Evolutionary conservation across 2,113 vertebrate species (phyloP).

Genomic region (Antechinus flavipes): DNA sequence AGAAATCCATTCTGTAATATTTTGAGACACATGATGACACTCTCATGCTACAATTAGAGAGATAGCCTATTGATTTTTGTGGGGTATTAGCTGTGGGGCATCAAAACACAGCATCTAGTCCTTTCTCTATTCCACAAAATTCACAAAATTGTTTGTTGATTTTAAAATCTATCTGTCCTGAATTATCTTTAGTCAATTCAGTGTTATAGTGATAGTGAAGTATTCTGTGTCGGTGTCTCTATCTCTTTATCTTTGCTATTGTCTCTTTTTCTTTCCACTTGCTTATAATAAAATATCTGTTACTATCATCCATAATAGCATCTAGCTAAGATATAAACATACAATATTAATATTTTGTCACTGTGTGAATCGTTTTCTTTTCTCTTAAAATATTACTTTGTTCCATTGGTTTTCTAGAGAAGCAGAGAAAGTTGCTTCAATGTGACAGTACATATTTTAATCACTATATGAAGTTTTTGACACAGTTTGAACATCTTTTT

Average conservation of each 20-base stretch:
- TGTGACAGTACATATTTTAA: conserved; percentile 4
- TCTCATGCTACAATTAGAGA: background rate
- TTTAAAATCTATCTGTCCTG: background rate
- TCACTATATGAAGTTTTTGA: background rate
- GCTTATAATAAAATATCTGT: background rate
- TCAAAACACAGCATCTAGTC: background rate
- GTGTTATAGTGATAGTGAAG: background rate
- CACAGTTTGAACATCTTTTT: background rate
- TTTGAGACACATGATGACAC: background rate
- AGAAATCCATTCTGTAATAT: background rate
- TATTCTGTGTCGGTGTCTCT: background rate
- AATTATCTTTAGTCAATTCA: background rate
- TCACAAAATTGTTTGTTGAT: background rate
- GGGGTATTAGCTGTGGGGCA: background rate
- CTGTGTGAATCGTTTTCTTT: background rate
- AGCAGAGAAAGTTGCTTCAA: background rate
- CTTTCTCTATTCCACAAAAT: background rate
- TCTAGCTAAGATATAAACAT: background rate
- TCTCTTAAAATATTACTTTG: background rate
- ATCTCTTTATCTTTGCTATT: background rate
- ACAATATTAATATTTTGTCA: background rate
- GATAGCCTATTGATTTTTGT: background rate
- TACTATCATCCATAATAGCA: background rate
- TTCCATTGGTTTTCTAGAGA: background rate
- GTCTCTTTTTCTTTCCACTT: background rate